A percentile compares a stretch with the other conserved stretches of the same genome.
Conservation (phyloP, 2,888 invertebrate genomes). For the Formica aserva region DNA sequence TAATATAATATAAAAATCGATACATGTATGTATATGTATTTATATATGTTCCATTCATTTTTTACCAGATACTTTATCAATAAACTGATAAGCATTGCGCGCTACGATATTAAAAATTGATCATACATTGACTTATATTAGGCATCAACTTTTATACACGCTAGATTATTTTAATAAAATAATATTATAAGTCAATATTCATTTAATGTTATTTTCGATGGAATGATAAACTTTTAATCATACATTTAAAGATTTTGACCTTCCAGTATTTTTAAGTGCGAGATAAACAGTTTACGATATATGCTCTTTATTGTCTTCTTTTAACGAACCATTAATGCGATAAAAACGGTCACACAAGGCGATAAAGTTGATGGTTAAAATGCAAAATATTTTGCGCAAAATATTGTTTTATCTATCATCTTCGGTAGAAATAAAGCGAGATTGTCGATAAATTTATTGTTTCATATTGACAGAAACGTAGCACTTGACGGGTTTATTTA, state of each 20-base stretch:
- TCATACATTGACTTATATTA: not conserved
- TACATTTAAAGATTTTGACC: not conserved
- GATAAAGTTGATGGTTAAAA: not conserved
- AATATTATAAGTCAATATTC: not conserved
- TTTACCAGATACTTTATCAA: not conserved
- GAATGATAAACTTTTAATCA: constrained; percentile 1
- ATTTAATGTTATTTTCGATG: not conserved
- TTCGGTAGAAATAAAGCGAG: not conserved
- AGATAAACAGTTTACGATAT: not conserved
- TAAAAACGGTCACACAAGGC: not conserved
- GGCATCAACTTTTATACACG: not conserved
- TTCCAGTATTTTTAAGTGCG: not conserved
- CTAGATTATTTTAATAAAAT: constrained; percentile 6
- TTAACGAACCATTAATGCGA: not conserved
- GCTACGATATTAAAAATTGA: constrained; percentile 20
- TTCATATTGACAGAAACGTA: not conserved
- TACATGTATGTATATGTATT: not conserved
- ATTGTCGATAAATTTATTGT: not conserved
- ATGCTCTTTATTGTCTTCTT: not conserved
- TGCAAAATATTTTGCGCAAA: not conserved
- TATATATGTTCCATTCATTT: not conserved
- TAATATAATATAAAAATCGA: constrained; percentile 7
- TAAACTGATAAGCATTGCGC: not conserved
- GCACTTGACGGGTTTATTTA: constrained; percentile 18
- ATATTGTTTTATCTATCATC: constrained; percentile 13